Conservation (phyloP, 2,888 invertebrate species). For the Tipula lateralis region DNA sequence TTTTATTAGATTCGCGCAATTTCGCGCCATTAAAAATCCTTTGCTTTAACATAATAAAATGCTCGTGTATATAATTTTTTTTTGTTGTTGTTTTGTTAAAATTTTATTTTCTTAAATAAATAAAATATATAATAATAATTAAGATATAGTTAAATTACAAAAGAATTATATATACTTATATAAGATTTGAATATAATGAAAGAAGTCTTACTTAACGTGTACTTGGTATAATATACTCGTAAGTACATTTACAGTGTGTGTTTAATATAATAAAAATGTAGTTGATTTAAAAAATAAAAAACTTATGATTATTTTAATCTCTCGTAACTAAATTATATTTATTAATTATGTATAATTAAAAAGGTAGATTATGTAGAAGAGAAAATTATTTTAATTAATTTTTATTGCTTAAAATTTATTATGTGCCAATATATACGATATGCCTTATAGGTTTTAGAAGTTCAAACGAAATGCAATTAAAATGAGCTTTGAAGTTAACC, state of each 20-base stretch:
- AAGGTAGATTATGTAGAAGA: neutral
- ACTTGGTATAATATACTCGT: neutral
- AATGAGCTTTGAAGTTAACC: too few relatives aligned
- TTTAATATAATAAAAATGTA: neutral
- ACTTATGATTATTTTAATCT: neutral
- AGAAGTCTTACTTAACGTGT: neutral
- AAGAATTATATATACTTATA: neutral
- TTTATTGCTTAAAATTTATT: conserved; percentile 7
- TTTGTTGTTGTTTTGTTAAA: neutral
- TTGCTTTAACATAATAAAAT: neutral
- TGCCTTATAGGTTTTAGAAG: neutral
- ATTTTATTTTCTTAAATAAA: conserved; percentile 9
- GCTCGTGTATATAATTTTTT: neutral
- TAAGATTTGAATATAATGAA: neutral
- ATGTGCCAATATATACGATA: neutral
- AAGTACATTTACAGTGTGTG: neutral
- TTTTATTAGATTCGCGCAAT: neutral
- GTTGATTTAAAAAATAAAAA: neutral
- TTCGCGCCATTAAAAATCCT: conserved; percentile 24
- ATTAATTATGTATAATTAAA: conserved; percentile 11
- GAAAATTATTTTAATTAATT: neutral
- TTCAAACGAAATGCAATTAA: neutral
- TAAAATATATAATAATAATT: neutral
- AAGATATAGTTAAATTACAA: conserved; percentile 24
- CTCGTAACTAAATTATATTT: conserved; percentile 3